A percentile compares a stretch with the other conserved stretches of the same genome.
Evolutionary conservation across 2,113 vertebrate species (phyloP).

Genomic region (Canis aureus): DNA sequence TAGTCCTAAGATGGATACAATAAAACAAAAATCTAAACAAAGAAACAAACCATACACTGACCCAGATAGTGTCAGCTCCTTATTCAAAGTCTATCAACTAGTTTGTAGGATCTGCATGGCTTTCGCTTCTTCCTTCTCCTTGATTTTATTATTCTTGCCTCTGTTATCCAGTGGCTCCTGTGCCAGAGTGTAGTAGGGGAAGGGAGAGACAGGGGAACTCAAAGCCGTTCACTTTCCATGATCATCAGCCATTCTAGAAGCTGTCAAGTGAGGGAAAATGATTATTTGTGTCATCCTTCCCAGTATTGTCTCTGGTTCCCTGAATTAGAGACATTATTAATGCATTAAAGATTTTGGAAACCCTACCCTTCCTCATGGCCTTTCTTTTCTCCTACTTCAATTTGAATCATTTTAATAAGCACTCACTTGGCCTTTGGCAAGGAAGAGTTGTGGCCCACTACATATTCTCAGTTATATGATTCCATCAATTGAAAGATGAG

Average conservation of each 20-base stretch:
- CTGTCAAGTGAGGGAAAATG: background rate
- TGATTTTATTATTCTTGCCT: background rate
- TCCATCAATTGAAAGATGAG: background rate
- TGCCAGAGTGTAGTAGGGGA: background rate
- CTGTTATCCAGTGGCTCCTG: background rate
- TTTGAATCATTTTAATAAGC: slow-evolving; percentile 46
- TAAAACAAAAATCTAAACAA: background rate
- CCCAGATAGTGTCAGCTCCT: background rate
- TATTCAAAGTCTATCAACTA: background rate
- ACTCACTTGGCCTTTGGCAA: background rate
- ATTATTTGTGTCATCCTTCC: background rate
- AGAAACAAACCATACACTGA: background rate
- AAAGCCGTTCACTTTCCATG: background rate
- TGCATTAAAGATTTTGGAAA: background rate
- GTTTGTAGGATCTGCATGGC: background rate
- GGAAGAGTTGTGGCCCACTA: background rate
- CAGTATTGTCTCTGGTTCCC: background rate
- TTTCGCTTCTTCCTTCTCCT: background rate
- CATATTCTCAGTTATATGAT: background rate
- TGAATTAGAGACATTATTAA: background rate
- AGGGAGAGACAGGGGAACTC: background rate
- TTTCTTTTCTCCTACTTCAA: background rate
- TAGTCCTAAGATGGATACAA: background rate
- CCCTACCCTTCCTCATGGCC: background rate
- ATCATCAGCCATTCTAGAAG: background rate